Evolutionary conservation across 2,113 vertebrate species (phyloP).

Genomic region (Arothron firmamentum): DNA sequence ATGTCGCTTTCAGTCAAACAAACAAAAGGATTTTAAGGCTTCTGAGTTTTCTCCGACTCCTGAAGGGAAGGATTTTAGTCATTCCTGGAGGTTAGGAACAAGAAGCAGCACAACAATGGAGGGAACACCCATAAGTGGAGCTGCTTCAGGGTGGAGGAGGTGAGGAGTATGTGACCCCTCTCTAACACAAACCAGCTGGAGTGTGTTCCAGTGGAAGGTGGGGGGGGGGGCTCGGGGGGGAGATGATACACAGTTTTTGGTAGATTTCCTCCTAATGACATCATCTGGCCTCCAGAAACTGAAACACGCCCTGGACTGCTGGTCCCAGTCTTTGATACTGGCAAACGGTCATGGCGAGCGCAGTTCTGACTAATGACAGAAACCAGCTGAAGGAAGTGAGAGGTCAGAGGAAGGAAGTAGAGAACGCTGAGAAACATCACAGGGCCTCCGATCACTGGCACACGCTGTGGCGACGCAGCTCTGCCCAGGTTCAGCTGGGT

Average conservation of each 20-base stretch:
- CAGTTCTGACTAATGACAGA: constrained; percentile 14
- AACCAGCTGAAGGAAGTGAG: constrained; percentile 45
- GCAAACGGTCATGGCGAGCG: constrained; percentile 5
- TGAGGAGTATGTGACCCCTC: constrained; percentile 69
- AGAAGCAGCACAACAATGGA: constrained; percentile 70
- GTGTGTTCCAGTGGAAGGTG: constrained; percentile 22
- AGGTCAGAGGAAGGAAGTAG: neutral
- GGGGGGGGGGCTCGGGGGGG: constrained; percentile 25
- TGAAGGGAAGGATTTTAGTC: constrained; percentile 54
- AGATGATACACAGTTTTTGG: constrained; percentile 43
- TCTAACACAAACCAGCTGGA: constrained; percentile 73
- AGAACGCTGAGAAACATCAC: constrained; percentile 49
- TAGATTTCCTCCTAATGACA: constrained; percentile 52
- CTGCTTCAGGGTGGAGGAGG: constrained; percentile 71
- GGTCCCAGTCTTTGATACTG: constrained; percentile 15
- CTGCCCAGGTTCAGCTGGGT: too few relatives aligned
- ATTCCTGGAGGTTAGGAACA: constrained; percentile 67
- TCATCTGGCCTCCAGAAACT: constrained; percentile 42
- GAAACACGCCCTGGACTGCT: constrained; percentile 44
- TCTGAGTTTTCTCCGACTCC: constrained; percentile 36
- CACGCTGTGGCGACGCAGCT: constrained; percentile 12
- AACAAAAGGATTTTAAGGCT: constrained; percentile 29
- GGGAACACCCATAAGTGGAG: constrained; percentile 72
- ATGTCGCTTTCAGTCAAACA: constrained; percentile 14
- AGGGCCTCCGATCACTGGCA: constrained; percentile 33